Base-by-base conservation (phyloP, 2,888 invertebrate genomes). In the Ganaspis brasiliensis region DNA sequence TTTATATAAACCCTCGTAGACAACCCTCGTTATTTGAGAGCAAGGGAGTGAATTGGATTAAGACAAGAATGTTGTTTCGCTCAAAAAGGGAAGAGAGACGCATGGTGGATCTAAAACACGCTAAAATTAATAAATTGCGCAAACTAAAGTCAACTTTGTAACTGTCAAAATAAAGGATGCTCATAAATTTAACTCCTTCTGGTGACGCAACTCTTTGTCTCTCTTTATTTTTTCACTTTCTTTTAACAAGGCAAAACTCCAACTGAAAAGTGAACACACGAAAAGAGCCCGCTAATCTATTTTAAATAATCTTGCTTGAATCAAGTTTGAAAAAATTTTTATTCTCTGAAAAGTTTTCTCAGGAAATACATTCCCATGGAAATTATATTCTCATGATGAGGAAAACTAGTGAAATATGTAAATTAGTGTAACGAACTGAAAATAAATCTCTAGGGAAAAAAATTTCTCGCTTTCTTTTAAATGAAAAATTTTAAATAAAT, bases 51-150 rank as follows among this genome's bases (percentile, higher is more conserved):
- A 26, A 63, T 61, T 45, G 56, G 73, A 77, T 73, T 52, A 61
- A 76, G 73, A 71, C 73, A 79, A 74, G 67, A 80, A 73, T 52
- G 75, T 73, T 83, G 82, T 83, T 81, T 81, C 79, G 81, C 78
- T 81, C 78, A 67, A 73, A 59, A 77, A 73, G 63, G 77, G 75
- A 35, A 35, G 78, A 73, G 80, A 80, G 75, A 74, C 77, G 78
- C 79, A 75, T 72, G 77, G 70, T 49, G 78, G 79, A 63, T 79
- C 83, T 83, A 85, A 84, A 88, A 87, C 86, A 83, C 83, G 84
- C 82, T 84, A 85, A 88, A 90, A 90, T 90, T 88, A 89, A 90
- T 90, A 88, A 89, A 90, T 90, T 89, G 87, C 87, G 88, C 84
- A 85, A 88, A 90, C 87, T 88, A 85, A 85, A 87, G 87, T 88